phyloP scores from a whole-genome alignment of 2,113 vertebrate species.

The Parotia lawesii region DNA sequence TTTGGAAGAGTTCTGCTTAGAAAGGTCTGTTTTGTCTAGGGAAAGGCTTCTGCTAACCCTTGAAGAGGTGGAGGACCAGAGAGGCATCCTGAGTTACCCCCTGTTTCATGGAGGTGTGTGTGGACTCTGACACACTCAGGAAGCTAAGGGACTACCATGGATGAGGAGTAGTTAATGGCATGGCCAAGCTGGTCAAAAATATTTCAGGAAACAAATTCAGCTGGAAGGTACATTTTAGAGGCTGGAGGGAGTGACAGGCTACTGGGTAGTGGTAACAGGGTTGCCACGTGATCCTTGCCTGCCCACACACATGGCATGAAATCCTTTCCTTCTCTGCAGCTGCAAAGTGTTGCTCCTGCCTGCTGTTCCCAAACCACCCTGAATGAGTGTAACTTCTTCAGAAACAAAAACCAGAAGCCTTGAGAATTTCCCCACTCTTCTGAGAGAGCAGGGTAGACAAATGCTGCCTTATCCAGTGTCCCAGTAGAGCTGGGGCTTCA shows the following conservation, averaged over 20 bases:
- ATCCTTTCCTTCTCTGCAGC: background rate
- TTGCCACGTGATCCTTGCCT: background rate
- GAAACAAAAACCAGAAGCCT: background rate
- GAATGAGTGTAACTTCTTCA: background rate
- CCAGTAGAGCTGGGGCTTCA: background rate
- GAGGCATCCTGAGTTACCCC: background rate
- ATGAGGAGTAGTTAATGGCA: rapidly evolving
- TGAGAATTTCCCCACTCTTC: background rate
- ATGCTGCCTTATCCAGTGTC: background rate
- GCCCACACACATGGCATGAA: rapidly evolving
- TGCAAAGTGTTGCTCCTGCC: background rate
- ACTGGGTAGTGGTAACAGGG: background rate
- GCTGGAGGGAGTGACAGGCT: background rate
- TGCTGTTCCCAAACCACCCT: background rate
- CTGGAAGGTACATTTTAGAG: background rate
- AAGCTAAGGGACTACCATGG: background rate
- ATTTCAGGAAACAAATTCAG: background rate
- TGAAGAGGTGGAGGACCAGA: background rate
- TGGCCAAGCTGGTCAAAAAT: background rate
- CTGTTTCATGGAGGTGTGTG: background rate
- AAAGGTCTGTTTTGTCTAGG: background rate
- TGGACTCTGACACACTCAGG: background rate
- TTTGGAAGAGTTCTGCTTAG: background rate
- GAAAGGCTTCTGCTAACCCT: background rate
- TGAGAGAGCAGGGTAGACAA: background rate